phyloP scores from a whole-genome alignment of 2,888 invertebrate genomes.

The Kryphioiulus occultus region DNA sequence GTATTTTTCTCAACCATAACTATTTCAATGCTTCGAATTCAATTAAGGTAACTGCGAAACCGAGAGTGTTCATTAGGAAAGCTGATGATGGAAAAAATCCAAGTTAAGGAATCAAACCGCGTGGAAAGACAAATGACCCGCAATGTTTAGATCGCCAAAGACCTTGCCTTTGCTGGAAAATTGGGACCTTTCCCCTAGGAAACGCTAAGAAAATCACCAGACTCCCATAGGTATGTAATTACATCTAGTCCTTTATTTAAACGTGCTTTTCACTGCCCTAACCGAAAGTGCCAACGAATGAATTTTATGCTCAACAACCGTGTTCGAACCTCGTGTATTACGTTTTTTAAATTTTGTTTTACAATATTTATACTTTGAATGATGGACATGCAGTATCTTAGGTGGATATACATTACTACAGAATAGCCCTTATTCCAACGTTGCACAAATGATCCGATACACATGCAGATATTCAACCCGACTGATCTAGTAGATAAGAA shows the following conservation, averaged over 20 bases:
- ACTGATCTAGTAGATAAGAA: too few relatives aligned
- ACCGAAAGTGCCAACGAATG: too few relatives aligned
- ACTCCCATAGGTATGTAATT: neutral
- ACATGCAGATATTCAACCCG: too few relatives aligned
- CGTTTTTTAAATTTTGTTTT: too few relatives aligned
- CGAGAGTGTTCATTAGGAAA: constrained; percentile 35
- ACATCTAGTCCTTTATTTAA: neutral
- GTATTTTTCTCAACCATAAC: constrained; percentile 29
- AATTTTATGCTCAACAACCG: too few relatives aligned
- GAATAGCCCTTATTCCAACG: too few relatives aligned
- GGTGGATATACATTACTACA: too few relatives aligned
- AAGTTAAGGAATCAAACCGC: constrained; percentile 7
- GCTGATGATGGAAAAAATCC: constrained; percentile 2
- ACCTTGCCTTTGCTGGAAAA: neutral
- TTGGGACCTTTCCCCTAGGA: neutral
- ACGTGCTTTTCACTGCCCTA: too few relatives aligned
- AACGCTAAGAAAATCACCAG: neutral
- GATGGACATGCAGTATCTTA: too few relatives aligned
- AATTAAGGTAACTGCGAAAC: constrained; percentile 39
- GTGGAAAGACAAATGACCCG: constrained; percentile 21
- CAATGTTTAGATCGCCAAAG: neutral
- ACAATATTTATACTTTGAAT: too few relatives aligned
- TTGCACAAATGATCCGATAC: too few relatives aligned
- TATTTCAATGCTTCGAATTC: constrained; percentile 35
- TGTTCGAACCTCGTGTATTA: too few relatives aligned